phyloP scores from a whole-genome alignment of 1,140 invertebrate species.

The Diorhabda carinulata region DNA sequence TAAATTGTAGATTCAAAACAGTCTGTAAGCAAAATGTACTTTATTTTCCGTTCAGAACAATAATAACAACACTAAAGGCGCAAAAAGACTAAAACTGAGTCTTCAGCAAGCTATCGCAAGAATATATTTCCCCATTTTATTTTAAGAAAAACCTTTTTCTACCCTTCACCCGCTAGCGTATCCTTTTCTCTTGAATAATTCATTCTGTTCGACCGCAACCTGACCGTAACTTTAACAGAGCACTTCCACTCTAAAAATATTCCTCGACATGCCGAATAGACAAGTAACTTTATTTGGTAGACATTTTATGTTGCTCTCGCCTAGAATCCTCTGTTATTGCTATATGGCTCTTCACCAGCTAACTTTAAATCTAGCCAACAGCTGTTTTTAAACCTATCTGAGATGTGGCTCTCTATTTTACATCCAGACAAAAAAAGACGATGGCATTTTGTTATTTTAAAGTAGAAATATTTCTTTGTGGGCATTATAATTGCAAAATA shows the following conservation, averaged over 20 bases:
- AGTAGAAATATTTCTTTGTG: no score
- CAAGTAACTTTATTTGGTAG: conserved; percentile 29
- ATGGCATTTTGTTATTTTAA: no score
- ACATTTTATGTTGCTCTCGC: conserved; percentile 23
- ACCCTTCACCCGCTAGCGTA: conserved; percentile 6
- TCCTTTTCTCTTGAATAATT: conserved; percentile 27
- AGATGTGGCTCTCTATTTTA: conserved; percentile 2
- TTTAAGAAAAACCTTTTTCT: conserved; percentile 13
- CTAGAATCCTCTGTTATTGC: conserved; percentile 9
- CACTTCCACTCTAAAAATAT: conserved; percentile 31
- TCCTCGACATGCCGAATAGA: conserved; percentile 25
- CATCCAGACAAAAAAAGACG: no score
- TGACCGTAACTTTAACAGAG: conserved; percentile 33
- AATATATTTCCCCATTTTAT: conserved; percentile 8
- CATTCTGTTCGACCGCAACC: conserved; percentile 28
- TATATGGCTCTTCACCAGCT: neutral
- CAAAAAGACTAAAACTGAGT: neutral
- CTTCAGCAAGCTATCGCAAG: neutral
- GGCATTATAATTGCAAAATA: no score
- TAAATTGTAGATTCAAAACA: no score
- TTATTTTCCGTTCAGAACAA: neutral
- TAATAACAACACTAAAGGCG: neutral
- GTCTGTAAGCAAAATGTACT: no score
- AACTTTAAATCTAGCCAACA: conserved; percentile 2
- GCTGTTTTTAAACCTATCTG: neutral